phyloP scores from a whole-genome alignment of 2,888 invertebrate species.

The Druceiella hillmani region DNA sequence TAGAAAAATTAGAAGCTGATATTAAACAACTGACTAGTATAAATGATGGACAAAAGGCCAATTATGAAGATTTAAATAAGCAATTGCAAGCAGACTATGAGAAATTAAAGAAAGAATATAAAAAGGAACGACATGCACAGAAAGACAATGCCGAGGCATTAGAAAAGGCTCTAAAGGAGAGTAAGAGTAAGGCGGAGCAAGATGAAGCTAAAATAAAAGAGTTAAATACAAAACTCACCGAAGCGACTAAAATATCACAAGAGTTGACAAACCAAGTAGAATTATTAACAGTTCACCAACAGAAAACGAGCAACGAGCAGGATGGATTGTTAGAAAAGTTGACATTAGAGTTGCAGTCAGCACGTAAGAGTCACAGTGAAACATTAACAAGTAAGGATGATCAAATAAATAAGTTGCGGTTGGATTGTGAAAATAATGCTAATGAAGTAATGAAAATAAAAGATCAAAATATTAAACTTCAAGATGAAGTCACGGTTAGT shows the following conservation, averaged over 20 bases:
- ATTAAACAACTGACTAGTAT: slow-evolving; percentile 42
- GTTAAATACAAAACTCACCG: slow-evolving; percentile 35
- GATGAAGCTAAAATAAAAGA: slow-evolving; percentile 36
- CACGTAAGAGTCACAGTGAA: slow-evolving; percentile 36
- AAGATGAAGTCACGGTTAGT: slow-evolving; percentile 42
- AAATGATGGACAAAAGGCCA: slow-evolving; percentile 45
- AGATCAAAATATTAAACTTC: slow-evolving; percentile 35
- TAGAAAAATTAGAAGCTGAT: slow-evolving; percentile 42
- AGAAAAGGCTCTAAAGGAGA: slow-evolving; percentile 37
- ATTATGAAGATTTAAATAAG: slow-evolving; percentile 46
- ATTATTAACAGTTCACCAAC: slow-evolving; percentile 38
- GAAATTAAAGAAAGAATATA: slow-evolving; percentile 43
- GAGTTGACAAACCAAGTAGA: slow-evolving; percentile 44
- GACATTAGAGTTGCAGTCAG: slow-evolving; percentile 39
- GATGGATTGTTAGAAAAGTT: slow-evolving; percentile 42
- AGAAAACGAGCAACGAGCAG: slow-evolving; percentile 36
- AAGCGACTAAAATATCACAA: slow-evolving; percentile 35
- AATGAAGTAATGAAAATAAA: slow-evolving; percentile 40
- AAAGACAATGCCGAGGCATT: slow-evolving; percentile 53
- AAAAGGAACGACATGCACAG: slow-evolving; percentile 49
- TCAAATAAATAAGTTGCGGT: slow-evolving; percentile 35
- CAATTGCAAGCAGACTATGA: slow-evolving; percentile 41
- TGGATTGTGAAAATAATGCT: slow-evolving; percentile 38
- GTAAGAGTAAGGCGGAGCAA: too few species aligned
- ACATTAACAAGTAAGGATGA: slow-evolving; percentile 36